Base-by-base conservation (phyloP, 35 echinoderm and acorn worm genomes). In the Patiria miniata region DNA sequence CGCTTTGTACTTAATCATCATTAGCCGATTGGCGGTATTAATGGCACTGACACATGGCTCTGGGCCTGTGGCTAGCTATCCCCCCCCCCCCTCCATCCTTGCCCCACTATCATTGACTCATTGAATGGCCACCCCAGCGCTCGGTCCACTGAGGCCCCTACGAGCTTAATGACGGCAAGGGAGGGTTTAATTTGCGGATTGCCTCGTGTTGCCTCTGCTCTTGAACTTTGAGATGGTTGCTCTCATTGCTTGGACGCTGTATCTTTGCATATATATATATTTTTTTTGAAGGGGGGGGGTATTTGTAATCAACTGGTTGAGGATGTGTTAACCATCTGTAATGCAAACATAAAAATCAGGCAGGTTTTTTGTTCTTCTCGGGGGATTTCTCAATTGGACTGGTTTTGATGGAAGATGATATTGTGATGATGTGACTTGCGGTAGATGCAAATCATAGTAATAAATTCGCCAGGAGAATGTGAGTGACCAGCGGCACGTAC, bases 1-100 rank as follows among this genome's bases (percentile, higher is more conserved):
- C 26, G 65, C 65, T 73, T 73, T 73, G 65, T 73, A 73, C 34
- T 73, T 73, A 73, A 73, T 73, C 65, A 73, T 73, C 65, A 73
- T 73, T 73, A 73, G 26, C 65, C 65, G 34, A 36, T 47, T 73
- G 65, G 65, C 26, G n/a, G 9, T 73, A 73, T 73, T 73, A 73
- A 73, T 73, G 65, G 26, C 65, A 1, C 1, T 73, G 65, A 73
- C 65, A 73, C 65, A 73, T 30, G 65, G 34, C 12, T 12, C 65
- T 73, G 29, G 14, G 65, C 26, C 26, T 12, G 26, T 30, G 34
- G 18, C 65, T 23, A 60, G 28, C 26, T 73, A 73, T 28, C 19
- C 65, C 65, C 29, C 65, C 34, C 23, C 65, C 65, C 60, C 60
- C n/a, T 32, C 60, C n/a, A n/a, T n/a, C n/a, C n/a, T n/a, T n/a